These are phyloP conservation scores for Heteromyza rotundicornis DNA, from an alignment of 2,888 invertebrate species.

Conservation along the genomic window DNA sequence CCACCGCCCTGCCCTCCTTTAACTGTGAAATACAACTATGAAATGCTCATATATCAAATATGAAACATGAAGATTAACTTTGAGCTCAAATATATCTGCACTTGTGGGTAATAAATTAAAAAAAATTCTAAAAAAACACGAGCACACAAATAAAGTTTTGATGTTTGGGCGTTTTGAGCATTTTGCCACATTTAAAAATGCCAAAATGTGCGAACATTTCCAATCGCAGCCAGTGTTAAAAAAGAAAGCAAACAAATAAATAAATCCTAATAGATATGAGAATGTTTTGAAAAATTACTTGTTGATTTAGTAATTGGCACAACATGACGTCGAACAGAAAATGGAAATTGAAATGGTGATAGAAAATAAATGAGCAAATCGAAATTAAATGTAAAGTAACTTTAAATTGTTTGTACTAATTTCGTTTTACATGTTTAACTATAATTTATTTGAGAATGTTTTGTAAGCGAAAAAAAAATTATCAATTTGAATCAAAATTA, in stretches of 20 bases:
- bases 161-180: background rate
- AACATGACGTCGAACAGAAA: conserved; percentile 2
- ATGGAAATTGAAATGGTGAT: background rate
- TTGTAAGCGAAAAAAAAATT: too few species aligned
- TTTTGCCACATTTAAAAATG: background rate
- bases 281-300: background rate
- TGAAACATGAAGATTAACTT: too few species aligned
- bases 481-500: too few species aligned
- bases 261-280: background rate
- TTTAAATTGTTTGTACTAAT: too few species aligned
- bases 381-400: too few species aligned
- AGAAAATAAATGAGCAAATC: too few species aligned
- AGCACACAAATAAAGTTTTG: background rate
- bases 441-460: too few species aligned
- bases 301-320: conserved; percentile 2
- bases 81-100: conserved; percentile 19
- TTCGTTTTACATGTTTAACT: too few species aligned
- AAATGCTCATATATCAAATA: too few species aligned
- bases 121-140: background rate
- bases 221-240: background rate
- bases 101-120: conserved; percentile 29
- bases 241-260: background rate
- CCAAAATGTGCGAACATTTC: too few species aligned
- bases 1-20: too few species aligned
- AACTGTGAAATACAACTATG: too few species aligned